Conservation (phyloP, 2,888 invertebrate species). For the Phalera bucephala region DNA sequence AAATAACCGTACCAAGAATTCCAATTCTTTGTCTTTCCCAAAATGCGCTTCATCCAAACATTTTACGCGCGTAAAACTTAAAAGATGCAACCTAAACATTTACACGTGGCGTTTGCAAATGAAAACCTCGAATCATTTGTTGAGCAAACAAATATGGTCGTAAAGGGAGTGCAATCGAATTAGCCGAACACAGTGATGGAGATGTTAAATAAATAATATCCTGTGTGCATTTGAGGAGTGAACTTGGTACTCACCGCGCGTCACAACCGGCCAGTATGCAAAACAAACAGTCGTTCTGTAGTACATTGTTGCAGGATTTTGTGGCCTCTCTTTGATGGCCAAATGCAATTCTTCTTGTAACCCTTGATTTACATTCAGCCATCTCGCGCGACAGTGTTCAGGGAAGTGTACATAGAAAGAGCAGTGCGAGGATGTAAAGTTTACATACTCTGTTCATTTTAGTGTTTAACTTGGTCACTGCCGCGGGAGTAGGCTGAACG, state of each 20-base stretch:
- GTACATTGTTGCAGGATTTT: constrained; percentile 13
- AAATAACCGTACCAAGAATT: not conserved
- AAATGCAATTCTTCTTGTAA: too few relatives aligned
- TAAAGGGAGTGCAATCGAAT: not conserved
- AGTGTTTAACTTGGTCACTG: too few relatives aligned
- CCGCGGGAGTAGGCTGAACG: too few relatives aligned
- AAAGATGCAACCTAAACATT: constrained; percentile 1
- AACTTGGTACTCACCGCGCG: constrained; percentile 27
- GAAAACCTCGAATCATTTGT: constrained; percentile 1
- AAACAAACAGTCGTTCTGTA: constrained; percentile 24
- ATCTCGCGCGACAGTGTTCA: too few relatives aligned
- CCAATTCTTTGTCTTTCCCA: constrained; percentile 1
- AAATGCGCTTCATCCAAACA: constrained; percentile 1
- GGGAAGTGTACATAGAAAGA: too few relatives aligned
- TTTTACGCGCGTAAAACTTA: constrained; percentile 1
- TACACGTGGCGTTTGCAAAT: not conserved
- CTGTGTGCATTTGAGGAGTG: not conserved
- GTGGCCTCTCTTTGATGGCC: too few relatives aligned
- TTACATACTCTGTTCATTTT: too few relatives aligned
- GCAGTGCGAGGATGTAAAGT: too few relatives aligned
- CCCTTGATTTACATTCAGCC: too few relatives aligned
- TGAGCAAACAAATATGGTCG: constrained; percentile 1
- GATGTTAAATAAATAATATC: not conserved
- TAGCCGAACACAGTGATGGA: not conserved
- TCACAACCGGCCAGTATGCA: constrained; percentile 29